Evolutionary conservation across 2,797 vertebrate species (phyloP), one percentile per base, ranked within the genome.

Genomic region (Odontamblyopus lacepedii): DNA sequence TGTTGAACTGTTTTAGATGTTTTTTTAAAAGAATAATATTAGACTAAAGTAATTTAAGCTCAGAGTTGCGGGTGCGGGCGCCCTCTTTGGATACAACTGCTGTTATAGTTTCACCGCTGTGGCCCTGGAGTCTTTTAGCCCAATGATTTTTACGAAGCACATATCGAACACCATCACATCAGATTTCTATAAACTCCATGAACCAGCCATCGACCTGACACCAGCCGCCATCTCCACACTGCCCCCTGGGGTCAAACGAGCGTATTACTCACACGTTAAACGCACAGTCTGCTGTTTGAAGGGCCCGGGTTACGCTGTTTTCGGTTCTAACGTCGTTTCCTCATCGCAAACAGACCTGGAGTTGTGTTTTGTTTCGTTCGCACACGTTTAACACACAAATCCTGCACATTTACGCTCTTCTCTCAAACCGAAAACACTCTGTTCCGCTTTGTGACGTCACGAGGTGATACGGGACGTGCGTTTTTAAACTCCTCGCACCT

Each of bases 51-150:
- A 51, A 66, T 66, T 66, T 66, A 66, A 29, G 27, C 27, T 18
- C 48, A 19, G 64, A 66, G 64, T 30, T 30, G 3, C 90, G 94
- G 95, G 95, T 94, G 95, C 95, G 68, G 95, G 95, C 91, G 93
- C 95, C 92, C 78, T 67, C 85, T 89, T 76, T 70, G 85, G 74
- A 70, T 71, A 63, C 44, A 50, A 93, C 94, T 94, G 90, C 87
- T 48, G 71, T 80, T 67, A 70, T 74, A 63, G 64, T 82, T 85
- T 90, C 87, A 91, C 90, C 91, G 63, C 85, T 83, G 88, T 91
- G 88, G 88, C 90, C 90, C 82, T 11, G 1, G 13, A 32, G 77
- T 83, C 78, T 91, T 13, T 55, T 27, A 44, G 77, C 77, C 80
- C 82, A 56, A 87, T 70, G 78, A 65, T 81, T 73, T 73, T 61